A percentile compares a stretch with the other conserved stretches of the same genome.
These are phyloP conservation scores for Anisognathus igniventris DNA, from an alignment of 2,797 vertebrate genomes.

Conservation along the genomic window DNA sequence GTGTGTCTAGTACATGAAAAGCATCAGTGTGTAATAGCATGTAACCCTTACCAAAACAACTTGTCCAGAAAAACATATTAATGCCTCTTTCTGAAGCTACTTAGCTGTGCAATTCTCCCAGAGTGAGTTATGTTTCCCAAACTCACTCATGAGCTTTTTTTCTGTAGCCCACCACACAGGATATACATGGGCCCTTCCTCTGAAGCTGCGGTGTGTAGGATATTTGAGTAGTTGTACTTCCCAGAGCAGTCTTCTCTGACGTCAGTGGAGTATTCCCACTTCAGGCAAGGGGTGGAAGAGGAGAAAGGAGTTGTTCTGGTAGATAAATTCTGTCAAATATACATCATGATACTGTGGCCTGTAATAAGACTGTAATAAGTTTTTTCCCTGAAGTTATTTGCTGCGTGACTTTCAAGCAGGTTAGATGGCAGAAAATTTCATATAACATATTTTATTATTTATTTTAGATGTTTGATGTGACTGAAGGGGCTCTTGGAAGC, in stretches of 20 bases:
- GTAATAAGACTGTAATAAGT: neutral
- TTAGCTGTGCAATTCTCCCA: neutral
- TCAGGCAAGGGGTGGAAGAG: neutral
- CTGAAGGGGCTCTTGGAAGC: conserved; percentile 89
- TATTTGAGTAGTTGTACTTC: neutral
- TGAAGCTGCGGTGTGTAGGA: neutral
- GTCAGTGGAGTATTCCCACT: neutral
- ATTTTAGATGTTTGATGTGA: conserved; percentile 93
- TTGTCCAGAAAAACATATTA: neutral
- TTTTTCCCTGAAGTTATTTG: neutral
- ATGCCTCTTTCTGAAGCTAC: neutral
- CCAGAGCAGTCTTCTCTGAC: neutral
- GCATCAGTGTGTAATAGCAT: neutral
- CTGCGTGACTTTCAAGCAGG: neutral
- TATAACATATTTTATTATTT: neutral
- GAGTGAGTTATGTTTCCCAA: neutral
- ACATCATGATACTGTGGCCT: neutral
- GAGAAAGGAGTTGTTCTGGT: neutral
- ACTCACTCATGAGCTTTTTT: neutral
- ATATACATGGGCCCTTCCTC: neutral
- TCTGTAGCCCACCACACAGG: neutral
- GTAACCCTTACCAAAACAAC: neutral
- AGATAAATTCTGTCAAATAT: neutral
- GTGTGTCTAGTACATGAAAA: neutral
- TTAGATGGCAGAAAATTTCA: neutral